A percentile compares a stretch with the other conserved stretches of the same genome.
These are phyloP conservation scores for Eulemur coronatus DNA, from an alignment of 2,797 vertebrate genomes.

Conservation along the genomic window DNA sequence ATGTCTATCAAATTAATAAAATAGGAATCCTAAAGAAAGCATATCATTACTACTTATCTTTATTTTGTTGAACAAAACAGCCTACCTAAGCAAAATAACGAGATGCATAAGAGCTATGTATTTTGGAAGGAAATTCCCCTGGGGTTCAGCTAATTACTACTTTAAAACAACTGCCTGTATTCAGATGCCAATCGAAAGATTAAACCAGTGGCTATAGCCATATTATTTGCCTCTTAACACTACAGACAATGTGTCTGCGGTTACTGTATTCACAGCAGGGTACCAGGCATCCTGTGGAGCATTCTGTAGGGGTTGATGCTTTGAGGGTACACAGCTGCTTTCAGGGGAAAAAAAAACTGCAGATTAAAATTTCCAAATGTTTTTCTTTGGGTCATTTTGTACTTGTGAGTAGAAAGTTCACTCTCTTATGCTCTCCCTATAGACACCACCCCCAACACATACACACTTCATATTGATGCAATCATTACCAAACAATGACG, in stretches of 20 bases:
- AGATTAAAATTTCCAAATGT: slow-evolving; percentile 66
- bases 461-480: slow-evolving; percentile 38
- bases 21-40: slow-evolving; percentile 5
- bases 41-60: background rate
- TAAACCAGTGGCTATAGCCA: slow-evolving; percentile 7
- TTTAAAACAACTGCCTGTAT: slow-evolving; percentile 52
- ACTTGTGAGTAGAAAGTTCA: slow-evolving; percentile 49
- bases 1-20: slow-evolving; percentile 11
- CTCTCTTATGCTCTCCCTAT: background rate
- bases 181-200: slow-evolving; percentile 51
- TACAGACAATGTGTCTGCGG: slow-evolving; percentile 66
- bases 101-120: background rate
- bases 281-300: slow-evolving; percentile 57
- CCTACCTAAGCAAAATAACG: slow-evolving; percentile 45
- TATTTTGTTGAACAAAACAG: slow-evolving; percentile 34
- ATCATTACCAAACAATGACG: slow-evolving; percentile 56
- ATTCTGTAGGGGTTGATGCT: slow-evolving; percentile 40
- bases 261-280: slow-evolving; percentile 43
- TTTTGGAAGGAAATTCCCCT: slow-evolving; percentile 50
- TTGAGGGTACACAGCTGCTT: slow-evolving; percentile 69
- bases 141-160: slow-evolving; percentile 58
- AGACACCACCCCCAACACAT: background rate
- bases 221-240: slow-evolving; percentile 60
- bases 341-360: slow-evolving; percentile 29
- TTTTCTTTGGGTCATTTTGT: slow-evolving; percentile 19